Evolutionary conservation across 1,140 invertebrate species (phyloP).

Genomic region (Neomicropteryx cornuta): DNA sequence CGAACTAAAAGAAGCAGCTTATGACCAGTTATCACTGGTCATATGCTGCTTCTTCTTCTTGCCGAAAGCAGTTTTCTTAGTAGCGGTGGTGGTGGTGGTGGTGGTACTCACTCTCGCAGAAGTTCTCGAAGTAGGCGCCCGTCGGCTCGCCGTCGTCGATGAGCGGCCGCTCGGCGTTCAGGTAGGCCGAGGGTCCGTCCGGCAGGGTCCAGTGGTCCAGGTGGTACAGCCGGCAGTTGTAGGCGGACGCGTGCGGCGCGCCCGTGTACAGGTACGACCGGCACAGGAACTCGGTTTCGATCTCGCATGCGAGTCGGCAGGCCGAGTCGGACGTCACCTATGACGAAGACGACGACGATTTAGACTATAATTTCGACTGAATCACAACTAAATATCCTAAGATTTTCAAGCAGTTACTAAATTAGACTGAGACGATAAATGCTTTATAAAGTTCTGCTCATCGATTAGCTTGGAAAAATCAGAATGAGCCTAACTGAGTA

Average conservation of each 20-base stretch:
- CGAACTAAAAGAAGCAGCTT: too few species aligned
- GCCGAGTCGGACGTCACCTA: constrained; percentile 70
- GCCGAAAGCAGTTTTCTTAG: too few species aligned
- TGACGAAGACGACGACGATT: constrained; percentile 1
- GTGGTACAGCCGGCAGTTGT: constrained; percentile 88
- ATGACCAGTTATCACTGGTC: too few species aligned
- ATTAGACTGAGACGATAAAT: too few species aligned
- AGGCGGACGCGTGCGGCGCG: constrained; percentile 57
- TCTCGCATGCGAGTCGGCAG: constrained; percentile 80
- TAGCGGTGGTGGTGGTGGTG: too few species aligned
- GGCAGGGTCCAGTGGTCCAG: constrained; percentile 85
- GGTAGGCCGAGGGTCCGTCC: constrained; percentile 80
- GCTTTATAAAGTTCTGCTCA: too few species aligned
- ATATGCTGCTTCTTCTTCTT: too few species aligned
- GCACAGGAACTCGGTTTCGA: constrained; percentile 88
- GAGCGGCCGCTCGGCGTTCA: constrained; percentile 77
- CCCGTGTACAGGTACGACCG: constrained; percentile 80
- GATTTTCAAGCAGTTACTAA: too few species aligned
- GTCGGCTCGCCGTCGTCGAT: constrained; percentile 84
- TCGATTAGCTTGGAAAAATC: too few species aligned
- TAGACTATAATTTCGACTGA: not conserved
- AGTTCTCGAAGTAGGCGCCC: constrained; percentile 82
- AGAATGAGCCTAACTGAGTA: too few species aligned
- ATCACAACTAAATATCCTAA: not conserved
- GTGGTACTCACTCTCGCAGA: constrained; percentile 63